Evolutionary conservation across 2,113 vertebrate species (phyloP).

Genomic region (Sterrhoptilus dennistouni): DNA sequence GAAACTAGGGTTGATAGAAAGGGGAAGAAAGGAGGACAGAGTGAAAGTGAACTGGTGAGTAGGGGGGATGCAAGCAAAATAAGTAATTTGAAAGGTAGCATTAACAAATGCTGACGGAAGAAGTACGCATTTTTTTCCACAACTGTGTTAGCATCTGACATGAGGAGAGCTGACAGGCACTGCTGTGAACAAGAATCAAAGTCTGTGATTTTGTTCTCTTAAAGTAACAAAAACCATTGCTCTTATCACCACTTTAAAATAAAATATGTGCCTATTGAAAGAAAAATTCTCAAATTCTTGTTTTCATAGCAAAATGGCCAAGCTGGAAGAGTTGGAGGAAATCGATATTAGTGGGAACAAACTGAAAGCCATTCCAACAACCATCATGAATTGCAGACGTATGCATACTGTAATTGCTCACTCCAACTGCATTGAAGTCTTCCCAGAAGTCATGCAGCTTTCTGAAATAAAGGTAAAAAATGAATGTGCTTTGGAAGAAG

Average conservation of each 20-base stretch:
- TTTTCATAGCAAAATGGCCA: slow-evolving; percentile 94
- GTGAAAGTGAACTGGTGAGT: background rate
- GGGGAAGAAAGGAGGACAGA: background rate
- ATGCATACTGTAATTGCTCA: slow-evolving; percentile 96
- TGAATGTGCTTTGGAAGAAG: background rate
- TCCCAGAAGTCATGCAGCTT: slow-evolving; percentile 97
- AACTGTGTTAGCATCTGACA: background rate
- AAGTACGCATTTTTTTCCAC: background rate
- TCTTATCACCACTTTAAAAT: background rate
- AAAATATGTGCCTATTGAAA: background rate
- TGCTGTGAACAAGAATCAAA: background rate
- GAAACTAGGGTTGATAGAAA: background rate
- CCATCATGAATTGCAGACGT: slow-evolving; percentile 90
- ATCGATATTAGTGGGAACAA: slow-evolving; percentile 95
- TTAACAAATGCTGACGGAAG: background rate
- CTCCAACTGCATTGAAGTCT: slow-evolving; percentile 96
- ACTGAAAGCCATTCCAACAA: slow-evolving; percentile 96
- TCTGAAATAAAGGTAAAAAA: slow-evolving; percentile 90
- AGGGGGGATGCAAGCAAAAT: background rate
- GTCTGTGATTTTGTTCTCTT: background rate
- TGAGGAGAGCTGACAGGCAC: background rate
- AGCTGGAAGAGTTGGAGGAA: slow-evolving; percentile 96
- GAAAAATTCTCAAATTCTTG: background rate
- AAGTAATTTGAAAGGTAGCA: background rate
- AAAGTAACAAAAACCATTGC: background rate